A percentile compares a stretch with the other conserved stretches of the same genome.
Conservation (phyloP, 2,797 vertebrate genomes). For the Sebastes itinus region DNA sequence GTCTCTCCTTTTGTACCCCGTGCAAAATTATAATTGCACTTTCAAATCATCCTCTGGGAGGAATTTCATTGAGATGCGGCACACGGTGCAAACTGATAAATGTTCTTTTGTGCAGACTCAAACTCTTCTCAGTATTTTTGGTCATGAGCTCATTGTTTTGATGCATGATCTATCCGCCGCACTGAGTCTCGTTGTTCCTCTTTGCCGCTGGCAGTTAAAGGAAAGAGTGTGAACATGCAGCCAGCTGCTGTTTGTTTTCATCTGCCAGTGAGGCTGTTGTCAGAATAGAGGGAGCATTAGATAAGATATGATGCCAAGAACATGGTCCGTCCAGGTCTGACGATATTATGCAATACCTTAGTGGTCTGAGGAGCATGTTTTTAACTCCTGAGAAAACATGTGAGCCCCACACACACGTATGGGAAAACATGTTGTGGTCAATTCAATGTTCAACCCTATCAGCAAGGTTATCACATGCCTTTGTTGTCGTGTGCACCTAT, state of each 20-base stretch:
- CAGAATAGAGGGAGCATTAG: conserved; percentile 29
- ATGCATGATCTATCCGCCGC: not conserved
- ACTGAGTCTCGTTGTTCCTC: conserved; percentile 24
- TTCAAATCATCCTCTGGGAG: conserved; percentile 49
- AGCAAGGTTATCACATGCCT: not conserved
- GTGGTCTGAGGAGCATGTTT: conserved; percentile 55
- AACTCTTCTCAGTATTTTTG: not conserved
- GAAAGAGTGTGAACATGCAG: conserved; percentile 20
- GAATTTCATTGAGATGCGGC: conserved; percentile 47
- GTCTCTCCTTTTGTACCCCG: conserved; percentile 32
- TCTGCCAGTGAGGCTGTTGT: conserved; percentile 29
- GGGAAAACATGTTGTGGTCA: conserved; percentile 64
- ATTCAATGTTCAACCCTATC: conserved; percentile 25
- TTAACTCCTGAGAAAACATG: conserved; percentile 17
- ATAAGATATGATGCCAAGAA: conserved; percentile 62
- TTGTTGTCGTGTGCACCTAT: conserved; percentile 3
- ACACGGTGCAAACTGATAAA: conserved; percentile 6
- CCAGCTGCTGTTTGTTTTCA: conserved; percentile 56
- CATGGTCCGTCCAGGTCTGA: conserved; percentile 35
- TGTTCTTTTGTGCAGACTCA: conserved; percentile 15
- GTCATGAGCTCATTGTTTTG: not conserved
- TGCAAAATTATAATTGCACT: conserved; percentile 65
- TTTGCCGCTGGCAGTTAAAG: conserved; percentile 29
- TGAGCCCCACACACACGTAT: not conserved
- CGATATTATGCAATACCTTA: conserved; percentile 47